Percentiles rank a stretch among this genome's conserved stretches.
These are phyloP conservation scores for Acanthococcus lagerstroemiae DNA, from an alignment of 2,888 invertebrate genomes.

Conservation along the genomic window DNA sequence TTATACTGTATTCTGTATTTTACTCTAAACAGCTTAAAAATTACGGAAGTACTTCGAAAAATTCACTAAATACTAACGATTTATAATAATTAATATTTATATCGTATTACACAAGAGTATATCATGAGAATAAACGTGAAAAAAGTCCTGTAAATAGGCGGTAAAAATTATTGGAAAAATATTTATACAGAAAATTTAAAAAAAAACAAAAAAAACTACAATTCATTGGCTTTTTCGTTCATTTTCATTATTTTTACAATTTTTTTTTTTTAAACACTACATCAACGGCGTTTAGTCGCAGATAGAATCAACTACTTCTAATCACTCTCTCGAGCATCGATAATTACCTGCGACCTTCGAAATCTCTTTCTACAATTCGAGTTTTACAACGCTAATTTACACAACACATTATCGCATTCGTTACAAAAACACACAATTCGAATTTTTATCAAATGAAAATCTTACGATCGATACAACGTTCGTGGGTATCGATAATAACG, in stretches of 20 bases:
- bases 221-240: too few species aligned
- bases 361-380: background rate
- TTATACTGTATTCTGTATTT: slow-evolving; percentile 9
- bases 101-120: slow-evolving; percentile 3
- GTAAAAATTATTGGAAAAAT: slow-evolving; percentile 14
- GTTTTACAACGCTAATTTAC: slow-evolving; percentile 5
- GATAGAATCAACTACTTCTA: background rate
- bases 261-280: background rate
- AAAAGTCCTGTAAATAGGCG: slow-evolving; percentile 14
- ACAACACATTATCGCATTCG: too few species aligned
- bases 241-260: background rate
- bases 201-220: background rate
- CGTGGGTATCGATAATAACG: background rate
- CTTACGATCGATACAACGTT: background rate
- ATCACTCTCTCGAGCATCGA: background rate
- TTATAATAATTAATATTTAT: slow-evolving; percentile 16
- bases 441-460: background rate
- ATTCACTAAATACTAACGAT: slow-evolving; percentile 5
- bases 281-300: background rate
- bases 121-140: slow-evolving; percentile 9
- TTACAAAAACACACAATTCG: background rate
- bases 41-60: slow-evolving; percentile 13
- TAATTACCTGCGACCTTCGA: too few species aligned
- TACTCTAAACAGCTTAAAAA: slow-evolving; percentile 22
- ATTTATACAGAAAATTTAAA: too few species aligned